Evolutionary conservation across 1,140 invertebrate genomes (phyloP).

Genomic region (Elysia chlorotica): DNA sequence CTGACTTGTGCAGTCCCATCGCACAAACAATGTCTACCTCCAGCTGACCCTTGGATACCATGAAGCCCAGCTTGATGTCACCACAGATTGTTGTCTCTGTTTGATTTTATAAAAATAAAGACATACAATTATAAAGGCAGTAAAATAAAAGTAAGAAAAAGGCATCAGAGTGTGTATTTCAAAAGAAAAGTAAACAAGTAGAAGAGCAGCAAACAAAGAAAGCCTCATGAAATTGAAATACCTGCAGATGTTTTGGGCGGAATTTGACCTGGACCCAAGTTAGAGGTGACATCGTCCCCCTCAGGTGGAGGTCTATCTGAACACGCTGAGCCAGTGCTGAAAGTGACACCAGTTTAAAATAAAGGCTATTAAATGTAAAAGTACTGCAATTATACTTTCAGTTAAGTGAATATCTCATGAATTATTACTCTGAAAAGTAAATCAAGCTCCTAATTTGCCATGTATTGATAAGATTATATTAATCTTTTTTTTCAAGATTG

Average conservation of each 20-base stretch:
- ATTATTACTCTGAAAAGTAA: too few species aligned
- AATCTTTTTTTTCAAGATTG: too few species aligned
- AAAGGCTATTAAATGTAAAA: too few species aligned
- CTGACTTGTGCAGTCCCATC: conserved; percentile 63
- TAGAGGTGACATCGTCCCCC: conserved; percentile 53
- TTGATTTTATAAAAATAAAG: conserved; percentile 24
- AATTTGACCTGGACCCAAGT: conserved; percentile 56
- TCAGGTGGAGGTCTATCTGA: conserved; percentile 45
- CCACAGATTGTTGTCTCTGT: conserved; percentile 61
- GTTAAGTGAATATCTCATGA: too few species aligned
- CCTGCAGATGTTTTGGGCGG: conserved; percentile 51
- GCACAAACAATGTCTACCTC: conserved; percentile 83
- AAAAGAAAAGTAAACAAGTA: too few species aligned
- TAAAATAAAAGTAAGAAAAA: background rate
- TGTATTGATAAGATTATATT: too few species aligned
- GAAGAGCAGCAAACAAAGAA: too few species aligned
- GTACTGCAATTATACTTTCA: too few species aligned
- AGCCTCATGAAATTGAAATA: too few species aligned
- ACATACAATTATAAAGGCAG: background rate
- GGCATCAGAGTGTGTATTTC: too few species aligned
- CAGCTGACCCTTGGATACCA: conserved; percentile 88
- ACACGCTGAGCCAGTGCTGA: conserved; percentile 24
- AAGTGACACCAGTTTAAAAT: too few species aligned
- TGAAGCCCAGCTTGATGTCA: conserved; percentile 84
- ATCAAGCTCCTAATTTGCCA: too few species aligned